Evolutionary conservation across 1,140 invertebrate species (phyloP).

Genomic region (Megalonaias nervosa): DNA sequence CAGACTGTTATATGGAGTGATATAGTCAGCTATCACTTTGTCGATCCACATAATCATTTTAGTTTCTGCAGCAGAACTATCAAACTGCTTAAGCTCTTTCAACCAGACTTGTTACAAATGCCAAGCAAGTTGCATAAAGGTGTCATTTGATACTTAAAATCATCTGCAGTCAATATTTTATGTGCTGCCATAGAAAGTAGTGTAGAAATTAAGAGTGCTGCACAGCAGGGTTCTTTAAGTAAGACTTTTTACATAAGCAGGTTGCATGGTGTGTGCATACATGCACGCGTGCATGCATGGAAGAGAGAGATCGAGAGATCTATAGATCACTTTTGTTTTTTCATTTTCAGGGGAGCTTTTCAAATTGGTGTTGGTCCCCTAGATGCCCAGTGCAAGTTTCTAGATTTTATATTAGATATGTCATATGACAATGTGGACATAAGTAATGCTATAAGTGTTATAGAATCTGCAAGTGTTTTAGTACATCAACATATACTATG

Average conservation of each 20-base stretch:
- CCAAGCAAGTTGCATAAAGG: too few relatives aligned
- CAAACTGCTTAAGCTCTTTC: too few relatives aligned
- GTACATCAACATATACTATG: constrained; percentile 77
- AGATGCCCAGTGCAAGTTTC: constrained; percentile 84
- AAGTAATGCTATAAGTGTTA: constrained; percentile 81
- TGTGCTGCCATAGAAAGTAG: too few relatives aligned
- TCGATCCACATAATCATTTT: too few relatives aligned
- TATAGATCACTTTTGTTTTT: constrained; percentile 2
- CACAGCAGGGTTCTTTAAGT: too few relatives aligned
- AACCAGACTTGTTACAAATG: too few relatives aligned
- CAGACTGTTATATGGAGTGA: too few relatives aligned
- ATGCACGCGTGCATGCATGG: background rate
- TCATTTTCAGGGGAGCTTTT: constrained; percentile 77
- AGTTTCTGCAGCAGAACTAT: too few relatives aligned
- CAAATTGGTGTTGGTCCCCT: constrained; percentile 82
- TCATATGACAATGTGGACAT: constrained; percentile 81
- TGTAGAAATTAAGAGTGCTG: too few relatives aligned
- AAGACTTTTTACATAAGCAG: background rate
- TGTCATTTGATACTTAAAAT: too few relatives aligned
- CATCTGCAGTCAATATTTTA: too few relatives aligned
- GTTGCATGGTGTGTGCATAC: background rate
- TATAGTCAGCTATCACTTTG: too few relatives aligned
- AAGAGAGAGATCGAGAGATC: background rate
- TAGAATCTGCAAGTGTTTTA: constrained; percentile 80
- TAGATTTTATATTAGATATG: constrained; percentile 79